Base-by-base conservation (phyloP, 2,797 vertebrate genomes). In the Girardinus metallicus region DNA sequence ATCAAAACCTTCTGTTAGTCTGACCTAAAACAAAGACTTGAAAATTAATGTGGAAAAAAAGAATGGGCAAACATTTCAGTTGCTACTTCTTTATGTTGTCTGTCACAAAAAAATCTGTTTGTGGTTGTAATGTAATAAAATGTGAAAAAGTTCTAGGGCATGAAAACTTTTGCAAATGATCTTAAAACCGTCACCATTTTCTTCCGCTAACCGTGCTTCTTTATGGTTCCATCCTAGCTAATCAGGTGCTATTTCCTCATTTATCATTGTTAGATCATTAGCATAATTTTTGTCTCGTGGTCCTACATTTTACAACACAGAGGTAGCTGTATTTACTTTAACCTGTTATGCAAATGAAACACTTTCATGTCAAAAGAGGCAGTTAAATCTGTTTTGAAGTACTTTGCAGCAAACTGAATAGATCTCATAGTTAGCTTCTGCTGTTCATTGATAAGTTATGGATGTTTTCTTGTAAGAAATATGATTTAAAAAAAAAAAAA, bases 161-260 rank as follows among this genome's bases (percentile, higher is more conserved):
- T 71, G 68, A 44, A n/a, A 71, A 71, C 41, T n/a, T 44, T 71
- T 70, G 66, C 68, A 71, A 71, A 44, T 43, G 41, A 44, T 70
- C 39, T 15, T 16, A 43, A 71, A 71, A 29, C 41, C 12, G 7
- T 44, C 41, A 43, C 10, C 23, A 29, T 68, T 36, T 68, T 26
- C 36, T 66, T 70, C 66, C 5, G n/a, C 41, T 71, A 44, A 71
- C 13, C 39, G 5, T 70, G 66, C 78, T 88, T 84, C 26, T 29
- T 77, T 74, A 71, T 75, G 57, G 77, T 90, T 55, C 23, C 77
- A 81, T 86, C 82, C 76, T 88, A 73, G 84, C 81, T 88, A 86
- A 86, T 90, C 88, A 88, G 94, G 93, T 95, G 94, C 94, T 94
- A 93, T 80, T 89, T 90, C 81, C 84, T 88, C 75, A 82, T 84